These are phyloP conservation scores for Tamias sibiricus DNA, from an alignment of 2,113 vertebrate genomes.

Conservation along the genomic window DNA sequence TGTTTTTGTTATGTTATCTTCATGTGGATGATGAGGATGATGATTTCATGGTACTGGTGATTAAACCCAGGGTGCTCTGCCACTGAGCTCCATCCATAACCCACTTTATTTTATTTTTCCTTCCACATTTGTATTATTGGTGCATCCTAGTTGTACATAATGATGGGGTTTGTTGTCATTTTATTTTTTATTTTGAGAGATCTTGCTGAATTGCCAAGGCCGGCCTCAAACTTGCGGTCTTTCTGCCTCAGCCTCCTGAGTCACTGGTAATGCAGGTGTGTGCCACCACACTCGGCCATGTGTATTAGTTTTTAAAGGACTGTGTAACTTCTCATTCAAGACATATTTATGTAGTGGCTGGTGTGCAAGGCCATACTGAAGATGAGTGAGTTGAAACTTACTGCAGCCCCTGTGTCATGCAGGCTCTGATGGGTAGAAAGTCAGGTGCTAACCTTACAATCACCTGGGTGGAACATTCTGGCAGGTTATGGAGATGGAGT, in stretches of 20 bases:
- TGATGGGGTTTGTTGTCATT: not conserved
- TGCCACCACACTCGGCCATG: not conserved
- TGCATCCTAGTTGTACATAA: no score
- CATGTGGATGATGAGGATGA: not conserved
- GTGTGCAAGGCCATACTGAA: not conserved
- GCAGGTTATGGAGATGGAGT: not conserved
- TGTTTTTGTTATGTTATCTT: not conserved
- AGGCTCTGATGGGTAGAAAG: not conserved
- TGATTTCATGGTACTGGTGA: no score
- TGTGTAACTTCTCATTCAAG: not conserved
- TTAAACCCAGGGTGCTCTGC: no score
- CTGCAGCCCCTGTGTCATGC: accelerated
- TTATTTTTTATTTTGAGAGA: not conserved
- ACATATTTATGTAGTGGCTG: not conserved
- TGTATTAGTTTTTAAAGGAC: not conserved
- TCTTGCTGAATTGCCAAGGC: not conserved
- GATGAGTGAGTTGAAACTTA: not conserved
- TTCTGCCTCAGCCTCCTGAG: not conserved
- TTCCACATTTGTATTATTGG: no score
- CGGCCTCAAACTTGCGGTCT: not conserved
- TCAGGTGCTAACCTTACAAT: not conserved
- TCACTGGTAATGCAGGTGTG: not conserved
- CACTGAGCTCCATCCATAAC: no score
- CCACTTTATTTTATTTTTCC: no score
- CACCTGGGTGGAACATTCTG: not conserved